Evolutionary conservation across 2,888 invertebrate genomes (phyloP).

Genomic region (Drosophila ezoana): DNA sequence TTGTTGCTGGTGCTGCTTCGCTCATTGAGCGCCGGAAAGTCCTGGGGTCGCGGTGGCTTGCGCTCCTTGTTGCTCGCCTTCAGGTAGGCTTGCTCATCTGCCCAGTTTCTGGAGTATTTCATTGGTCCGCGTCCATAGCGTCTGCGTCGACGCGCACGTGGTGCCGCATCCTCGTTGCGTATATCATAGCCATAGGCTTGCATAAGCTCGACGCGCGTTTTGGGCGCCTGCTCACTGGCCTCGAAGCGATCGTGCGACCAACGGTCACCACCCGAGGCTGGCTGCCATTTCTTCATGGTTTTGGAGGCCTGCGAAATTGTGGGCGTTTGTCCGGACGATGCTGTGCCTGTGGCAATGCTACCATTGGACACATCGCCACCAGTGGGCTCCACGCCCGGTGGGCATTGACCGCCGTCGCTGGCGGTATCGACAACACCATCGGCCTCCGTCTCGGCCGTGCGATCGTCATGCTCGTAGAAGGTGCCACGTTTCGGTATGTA

Average conservation of each 20-base stretch:
- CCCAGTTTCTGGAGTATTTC: slow-evolving; percentile 96
- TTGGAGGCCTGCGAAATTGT: slow-evolving; percentile 83
- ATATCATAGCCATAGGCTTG: slow-evolving; percentile 91
- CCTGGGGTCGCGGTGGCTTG: slow-evolving; percentile 86
- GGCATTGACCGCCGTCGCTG: slow-evolving; percentile 41
- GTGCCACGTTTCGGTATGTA: slow-evolving; percentile 98
- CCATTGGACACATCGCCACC: slow-evolving; percentile 58
- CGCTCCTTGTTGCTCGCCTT: slow-evolving; percentile 85
- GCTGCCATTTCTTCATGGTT: slow-evolving; percentile 85
- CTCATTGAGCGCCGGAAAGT: slow-evolving; percentile 86
- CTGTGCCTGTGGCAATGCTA: slow-evolving; percentile 62
- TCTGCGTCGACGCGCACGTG: slow-evolving; percentile 93
- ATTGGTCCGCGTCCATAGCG: slow-evolving; percentile 96
- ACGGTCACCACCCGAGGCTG: slow-evolving; percentile 86
- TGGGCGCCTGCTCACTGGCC: slow-evolving; percentile 87
- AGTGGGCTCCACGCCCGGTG: slow-evolving; percentile 35
- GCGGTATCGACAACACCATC: slow-evolving; percentile 48
- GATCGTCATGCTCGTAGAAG: slow-evolving; percentile 98
- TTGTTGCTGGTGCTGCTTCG: slow-evolving; percentile 50
- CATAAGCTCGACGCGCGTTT: slow-evolving; percentile 72
- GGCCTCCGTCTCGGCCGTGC: slow-evolving; percentile 89
- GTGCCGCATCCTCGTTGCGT: slow-evolving; percentile 95
- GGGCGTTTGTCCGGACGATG: slow-evolving; percentile 84
- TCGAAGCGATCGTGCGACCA: slow-evolving; percentile 93
- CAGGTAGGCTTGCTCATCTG: slow-evolving; percentile 95